Conservation (phyloP, 2,113 vertebrate genomes). For the Mobula birostris region DNA sequence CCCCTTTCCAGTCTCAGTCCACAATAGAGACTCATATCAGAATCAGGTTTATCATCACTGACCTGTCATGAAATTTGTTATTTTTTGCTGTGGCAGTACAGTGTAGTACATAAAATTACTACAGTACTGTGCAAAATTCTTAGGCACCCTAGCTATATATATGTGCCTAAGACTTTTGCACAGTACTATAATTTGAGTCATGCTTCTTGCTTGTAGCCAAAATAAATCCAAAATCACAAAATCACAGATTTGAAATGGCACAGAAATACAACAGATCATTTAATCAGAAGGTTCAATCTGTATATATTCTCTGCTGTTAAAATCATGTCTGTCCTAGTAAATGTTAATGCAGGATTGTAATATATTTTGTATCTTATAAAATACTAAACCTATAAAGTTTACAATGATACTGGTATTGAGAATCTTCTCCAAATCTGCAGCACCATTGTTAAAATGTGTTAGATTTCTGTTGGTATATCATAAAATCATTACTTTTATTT, state of each 20-base stretch:
- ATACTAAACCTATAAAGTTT: not conserved
- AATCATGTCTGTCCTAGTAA: not conserved
- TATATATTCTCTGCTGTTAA: not conserved
- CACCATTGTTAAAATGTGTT: not conserved
- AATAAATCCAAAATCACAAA: not conserved
- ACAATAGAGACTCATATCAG: no score
- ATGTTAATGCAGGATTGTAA: not conserved
- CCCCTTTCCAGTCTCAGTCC: no score
- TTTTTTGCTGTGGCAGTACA: no score
- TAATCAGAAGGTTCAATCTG: not conserved
- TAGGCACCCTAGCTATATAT: no score
- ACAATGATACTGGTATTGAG: not conserved
- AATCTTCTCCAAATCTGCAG: not conserved
- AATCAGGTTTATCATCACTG: no score
- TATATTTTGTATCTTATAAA: not conserved
- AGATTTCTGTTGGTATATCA: not conserved
- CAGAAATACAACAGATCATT: not conserved
- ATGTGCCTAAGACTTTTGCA: no score
- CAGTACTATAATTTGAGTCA: not conserved
- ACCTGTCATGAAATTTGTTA: no score
- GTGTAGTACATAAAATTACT: no score
- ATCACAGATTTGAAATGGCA: not conserved
- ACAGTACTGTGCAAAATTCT: no score
- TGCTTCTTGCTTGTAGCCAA: not conserved
- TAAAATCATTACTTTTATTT: not conserved